These are phyloP conservation scores for Bruchidius siliquastri DNA, from an alignment of 2,888 invertebrate genomes.

Conservation along the genomic window DNA sequence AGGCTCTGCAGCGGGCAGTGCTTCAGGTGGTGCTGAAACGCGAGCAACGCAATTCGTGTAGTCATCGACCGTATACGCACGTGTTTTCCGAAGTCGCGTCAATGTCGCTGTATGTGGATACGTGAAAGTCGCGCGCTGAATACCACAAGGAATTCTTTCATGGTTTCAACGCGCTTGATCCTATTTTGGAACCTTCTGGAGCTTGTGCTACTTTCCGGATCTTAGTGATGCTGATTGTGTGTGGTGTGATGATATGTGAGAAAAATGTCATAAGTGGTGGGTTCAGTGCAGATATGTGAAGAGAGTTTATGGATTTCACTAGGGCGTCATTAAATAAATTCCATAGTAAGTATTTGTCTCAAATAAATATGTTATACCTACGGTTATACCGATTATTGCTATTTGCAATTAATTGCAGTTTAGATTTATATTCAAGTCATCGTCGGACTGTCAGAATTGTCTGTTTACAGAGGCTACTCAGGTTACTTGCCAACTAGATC, in stretches of 20 bases:
- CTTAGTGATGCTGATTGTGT: background rate
- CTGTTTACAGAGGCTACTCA: too few relatives aligned
- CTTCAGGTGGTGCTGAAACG: background rate
- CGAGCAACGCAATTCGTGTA: background rate
- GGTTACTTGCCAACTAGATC: too few relatives aligned
- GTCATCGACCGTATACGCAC: background rate
- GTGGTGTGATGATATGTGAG: background rate
- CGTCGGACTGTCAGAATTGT: too few relatives aligned
- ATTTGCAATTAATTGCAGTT: too few relatives aligned
- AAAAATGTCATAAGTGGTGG: background rate
- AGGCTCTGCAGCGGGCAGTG: background rate
- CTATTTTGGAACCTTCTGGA: background rate
- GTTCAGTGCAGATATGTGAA: background rate
- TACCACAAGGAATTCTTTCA: background rate
- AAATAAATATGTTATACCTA: too few relatives aligned
- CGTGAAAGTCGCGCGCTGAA: background rate
- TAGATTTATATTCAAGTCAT: too few relatives aligned
- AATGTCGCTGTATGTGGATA: background rate
- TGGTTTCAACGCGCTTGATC: too few relatives aligned
- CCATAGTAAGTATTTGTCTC: background rate
- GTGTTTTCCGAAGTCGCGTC: background rate
- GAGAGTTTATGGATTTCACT: background rate
- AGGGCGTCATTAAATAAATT: background rate
- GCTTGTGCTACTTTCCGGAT: background rate
- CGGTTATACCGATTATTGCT: too few relatives aligned